Percentiles rank a stretch among this genome's conserved stretches.
These are phyloP conservation scores for Lithophane leautieri DNA, from an alignment of 2,888 invertebrate species.

Conservation along the genomic window DNA sequence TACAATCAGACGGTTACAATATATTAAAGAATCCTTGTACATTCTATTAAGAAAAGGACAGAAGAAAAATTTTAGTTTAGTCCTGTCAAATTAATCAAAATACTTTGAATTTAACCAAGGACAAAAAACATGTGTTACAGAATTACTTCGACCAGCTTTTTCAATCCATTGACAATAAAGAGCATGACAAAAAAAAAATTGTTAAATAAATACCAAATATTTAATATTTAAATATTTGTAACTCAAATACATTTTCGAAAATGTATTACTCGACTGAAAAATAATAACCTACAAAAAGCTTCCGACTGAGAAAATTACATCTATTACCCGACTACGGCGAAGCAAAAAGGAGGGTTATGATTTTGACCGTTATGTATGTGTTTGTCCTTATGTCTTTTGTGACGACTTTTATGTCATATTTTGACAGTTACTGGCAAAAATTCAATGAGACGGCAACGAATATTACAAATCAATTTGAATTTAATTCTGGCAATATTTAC, in stretches of 20 bases:
- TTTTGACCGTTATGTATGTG: too few species aligned
- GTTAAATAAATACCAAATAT: too few species aligned
- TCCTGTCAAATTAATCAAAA: too few species aligned
- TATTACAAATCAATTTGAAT: neutral
- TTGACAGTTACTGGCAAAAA: neutral
- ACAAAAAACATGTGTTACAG: neutral
- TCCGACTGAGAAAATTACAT: neutral
- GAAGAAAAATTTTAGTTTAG: too few species aligned
- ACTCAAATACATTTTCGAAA: neutral
- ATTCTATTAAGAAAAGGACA: too few species aligned
- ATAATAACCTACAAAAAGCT: neutral
- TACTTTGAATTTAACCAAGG: neutral
- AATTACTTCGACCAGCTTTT: neutral
- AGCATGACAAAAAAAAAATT: neutral
- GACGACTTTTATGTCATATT: neutral
- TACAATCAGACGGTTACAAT: too few species aligned
- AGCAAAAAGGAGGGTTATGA: too few species aligned
- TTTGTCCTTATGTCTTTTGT: neutral
- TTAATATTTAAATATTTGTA: neutral
- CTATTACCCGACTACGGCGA: too few species aligned
- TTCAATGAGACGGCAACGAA: neutral
- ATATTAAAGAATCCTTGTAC: too few species aligned
- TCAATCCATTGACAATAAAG: neutral
- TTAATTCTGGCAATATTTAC: slow-evolving; percentile 8
- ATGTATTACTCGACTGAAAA: neutral